A percentile compares a stretch with the other conserved stretches of the same genome.
phyloP scores from a whole-genome alignment of 2,797 vertebrate species.

The Paguma larvata region DNA sequence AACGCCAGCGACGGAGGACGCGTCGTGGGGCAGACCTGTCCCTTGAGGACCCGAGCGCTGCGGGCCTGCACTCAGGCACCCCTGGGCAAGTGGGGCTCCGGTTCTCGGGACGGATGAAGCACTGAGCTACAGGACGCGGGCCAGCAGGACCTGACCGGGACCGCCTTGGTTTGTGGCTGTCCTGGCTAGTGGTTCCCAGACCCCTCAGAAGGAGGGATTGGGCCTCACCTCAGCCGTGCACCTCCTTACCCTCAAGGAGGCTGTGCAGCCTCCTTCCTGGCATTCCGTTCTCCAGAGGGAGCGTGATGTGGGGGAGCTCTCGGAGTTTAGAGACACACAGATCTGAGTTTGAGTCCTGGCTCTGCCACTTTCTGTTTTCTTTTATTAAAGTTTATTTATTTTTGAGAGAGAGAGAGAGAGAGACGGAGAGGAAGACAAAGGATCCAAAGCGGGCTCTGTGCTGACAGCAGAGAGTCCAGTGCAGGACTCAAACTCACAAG shows the following conservation, averaged over 20 bases:
- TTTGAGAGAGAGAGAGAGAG: too few relatives aligned
- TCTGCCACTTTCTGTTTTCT: neutral
- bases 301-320: neutral
- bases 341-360: neutral
- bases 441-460: too few relatives aligned
- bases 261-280: neutral
- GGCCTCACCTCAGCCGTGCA: too few relatives aligned
- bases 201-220: accelerated
- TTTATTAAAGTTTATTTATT: too few relatives aligned
- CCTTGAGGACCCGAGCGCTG: neutral
- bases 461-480: too few relatives aligned
- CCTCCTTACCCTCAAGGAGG: neutral
- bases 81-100: neutral
- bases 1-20: accelerated
- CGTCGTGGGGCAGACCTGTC: neutral
- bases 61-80: neutral
- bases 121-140: accelerated
- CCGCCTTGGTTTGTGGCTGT: neutral
- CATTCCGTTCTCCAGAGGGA: neutral
- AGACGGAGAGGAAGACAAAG: too few relatives aligned
- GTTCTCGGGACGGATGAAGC: neutral
- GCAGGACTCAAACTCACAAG: too few relatives aligned
- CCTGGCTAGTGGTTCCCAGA: neutral
- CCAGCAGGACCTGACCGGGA: neutral
- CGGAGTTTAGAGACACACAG: neutral